Base-by-base conservation (phyloP, 2,797 vertebrate genomes). In the Heterohyrax brucei region DNA sequence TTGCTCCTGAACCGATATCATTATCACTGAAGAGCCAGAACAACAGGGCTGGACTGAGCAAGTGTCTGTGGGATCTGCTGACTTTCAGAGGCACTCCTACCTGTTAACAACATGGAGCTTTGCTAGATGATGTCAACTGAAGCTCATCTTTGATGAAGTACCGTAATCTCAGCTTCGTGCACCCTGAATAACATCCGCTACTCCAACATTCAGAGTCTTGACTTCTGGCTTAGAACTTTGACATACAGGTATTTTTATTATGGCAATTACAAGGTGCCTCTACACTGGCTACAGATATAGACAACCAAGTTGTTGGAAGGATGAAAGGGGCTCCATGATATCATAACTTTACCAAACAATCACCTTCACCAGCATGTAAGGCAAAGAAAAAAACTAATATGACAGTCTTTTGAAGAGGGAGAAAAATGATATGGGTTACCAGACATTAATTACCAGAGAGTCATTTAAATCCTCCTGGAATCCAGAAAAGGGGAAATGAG, bases 91-190 rank as follows among this genome's bases (percentile, higher is more conserved):
- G 64, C 96, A 94, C 66, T 97, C 97, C 95, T 97, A 95, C 56
- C 56, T 96, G 95, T 96, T 96, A 95, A 92, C 87, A 94, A 90
- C 8, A 80, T 94, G 86, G 91, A 93, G 76, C 64, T 89, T 44
- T 96, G 94, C 96, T 92, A 97, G 95, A 97, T 97, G 96, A 95
- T 89, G 85, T 94, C 87, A 96, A 50, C 1, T 0, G 9, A 70
- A 80, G 92, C 91, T 98, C 95, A 97, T 97, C 95, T 98, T 97
- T 97, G 96, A 98, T 98, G 98, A 95, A 92, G 22, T 75, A 62
- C 39, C 76, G 83, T 86, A 95, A 70, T 91, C 92, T 73, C 91
- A 96, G 93, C 72, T 97, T 97, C 88, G 88, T 97, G 97, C 92
- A 96, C 56, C 56, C 93, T 90, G 89, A 90, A 76, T 93, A 90